phyloP scores from a whole-genome alignment of 2,888 invertebrate genomes.

The Drosophila subsilvestris region DNA sequence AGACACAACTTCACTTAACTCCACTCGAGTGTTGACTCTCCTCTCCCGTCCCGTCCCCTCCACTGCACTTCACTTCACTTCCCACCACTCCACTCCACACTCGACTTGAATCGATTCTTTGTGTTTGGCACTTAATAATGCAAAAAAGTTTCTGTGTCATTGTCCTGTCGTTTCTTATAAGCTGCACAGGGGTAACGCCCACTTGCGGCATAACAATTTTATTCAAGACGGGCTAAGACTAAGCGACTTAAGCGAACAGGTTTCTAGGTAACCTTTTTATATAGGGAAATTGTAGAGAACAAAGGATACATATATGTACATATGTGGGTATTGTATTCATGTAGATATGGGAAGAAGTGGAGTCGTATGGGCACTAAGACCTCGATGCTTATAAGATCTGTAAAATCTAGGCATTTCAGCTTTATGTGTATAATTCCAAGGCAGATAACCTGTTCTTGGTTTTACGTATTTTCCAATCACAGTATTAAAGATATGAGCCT shows the following conservation, averaged over 20 bases:
- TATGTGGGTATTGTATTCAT: no score
- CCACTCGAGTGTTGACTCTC: not conserved
- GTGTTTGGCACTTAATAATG: conserved; percentile 37
- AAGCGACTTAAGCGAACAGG: conserved; percentile 1
- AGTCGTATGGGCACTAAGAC: no score
- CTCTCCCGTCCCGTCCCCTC: not conserved
- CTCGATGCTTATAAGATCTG: no score
- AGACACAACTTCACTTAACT: conserved; percentile 8
- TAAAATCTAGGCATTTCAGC: no score
- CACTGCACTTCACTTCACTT: not conserved
- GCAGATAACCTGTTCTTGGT: no score
- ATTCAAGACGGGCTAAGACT: conserved; percentile 1
- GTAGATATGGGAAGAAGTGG: no score
- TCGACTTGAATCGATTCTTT: conserved; percentile 27
- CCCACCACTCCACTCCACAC: not conserved
- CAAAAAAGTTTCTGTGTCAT: conserved; percentile 56
- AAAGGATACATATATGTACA: not conserved
- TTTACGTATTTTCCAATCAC: no score
- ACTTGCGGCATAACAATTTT: conserved; percentile 23
- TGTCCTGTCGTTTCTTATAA: conserved; percentile 53
- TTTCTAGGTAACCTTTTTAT: conserved; percentile 13
- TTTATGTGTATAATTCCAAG: not conserved
- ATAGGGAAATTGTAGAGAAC: not conserved
- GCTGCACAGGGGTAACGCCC: conserved; percentile 5
- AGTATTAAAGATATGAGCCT: no score